Evolutionary conservation across 2,113 vertebrate species (phyloP).

Genomic region (Eubucco bourcierii): DNA sequence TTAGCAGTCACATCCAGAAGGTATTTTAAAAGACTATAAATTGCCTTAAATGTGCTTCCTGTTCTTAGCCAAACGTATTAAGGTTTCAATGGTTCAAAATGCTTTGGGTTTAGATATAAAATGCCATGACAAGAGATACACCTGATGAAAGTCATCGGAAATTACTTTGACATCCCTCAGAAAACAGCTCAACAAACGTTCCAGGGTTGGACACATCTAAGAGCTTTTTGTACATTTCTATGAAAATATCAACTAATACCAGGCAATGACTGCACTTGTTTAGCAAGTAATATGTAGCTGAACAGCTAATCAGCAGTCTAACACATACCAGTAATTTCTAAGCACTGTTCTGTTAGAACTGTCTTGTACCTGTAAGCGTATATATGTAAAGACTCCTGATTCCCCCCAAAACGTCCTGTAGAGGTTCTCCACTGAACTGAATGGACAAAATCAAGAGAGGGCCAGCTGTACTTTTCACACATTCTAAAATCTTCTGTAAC

Average conservation of each 20-base stretch:
- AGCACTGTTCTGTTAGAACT: background rate
- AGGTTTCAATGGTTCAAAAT: background rate
- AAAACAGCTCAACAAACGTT: background rate
- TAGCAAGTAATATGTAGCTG: background rate
- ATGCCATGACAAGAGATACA: background rate
- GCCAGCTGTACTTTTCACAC: background rate
- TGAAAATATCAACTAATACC: background rate
- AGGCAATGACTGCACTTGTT: background rate
- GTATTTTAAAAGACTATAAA: background rate
- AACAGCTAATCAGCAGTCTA: background rate
- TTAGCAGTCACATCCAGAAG: background rate
- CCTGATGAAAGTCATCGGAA: background rate
- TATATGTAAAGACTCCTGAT: rapidly evolving
- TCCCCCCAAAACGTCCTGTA: background rate
- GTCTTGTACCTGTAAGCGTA: background rate
- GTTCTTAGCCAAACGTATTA: background rate
- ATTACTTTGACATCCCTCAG: background rate
- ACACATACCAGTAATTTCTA: background rate
- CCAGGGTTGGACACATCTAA: background rate
- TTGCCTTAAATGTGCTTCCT: background rate
- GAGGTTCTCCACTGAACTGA: background rate
- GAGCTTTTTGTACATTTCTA: background rate
- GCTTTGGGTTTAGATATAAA: background rate
- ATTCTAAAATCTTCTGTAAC: background rate
- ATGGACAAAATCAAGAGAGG: background rate